Conservation (phyloP, 2,888 invertebrate genomes). For the Caradrina clavipalpis region DNA sequence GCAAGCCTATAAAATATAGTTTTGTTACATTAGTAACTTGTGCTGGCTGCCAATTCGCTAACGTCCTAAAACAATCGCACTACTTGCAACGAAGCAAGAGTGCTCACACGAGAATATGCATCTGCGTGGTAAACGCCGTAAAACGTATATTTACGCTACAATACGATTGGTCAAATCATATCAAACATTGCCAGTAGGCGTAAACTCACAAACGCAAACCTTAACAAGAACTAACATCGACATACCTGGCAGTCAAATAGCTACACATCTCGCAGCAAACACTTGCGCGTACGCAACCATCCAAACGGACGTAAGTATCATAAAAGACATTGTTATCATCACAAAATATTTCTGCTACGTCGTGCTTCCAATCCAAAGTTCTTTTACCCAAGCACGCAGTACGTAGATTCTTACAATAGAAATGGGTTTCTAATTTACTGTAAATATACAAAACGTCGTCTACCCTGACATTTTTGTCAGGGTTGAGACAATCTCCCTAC, state of each 20-base stretch:
- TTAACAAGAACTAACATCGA: conserved; percentile 25
- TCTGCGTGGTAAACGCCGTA: background rate
- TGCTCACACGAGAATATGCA: background rate
- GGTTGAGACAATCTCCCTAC: conserved; percentile 22
- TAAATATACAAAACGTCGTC: conserved; percentile 32
- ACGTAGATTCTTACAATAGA: conserved; percentile 42
- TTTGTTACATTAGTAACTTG: conserved; percentile 5
- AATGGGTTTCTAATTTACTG: conserved; percentile 55
- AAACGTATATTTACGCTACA: background rate
- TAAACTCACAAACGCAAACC: conserved; percentile 6
- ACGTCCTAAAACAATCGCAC: background rate
- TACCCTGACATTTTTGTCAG: conserved; percentile 20
- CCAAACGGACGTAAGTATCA: conserved; percentile 42
- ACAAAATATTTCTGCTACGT: conserved; percentile 15
- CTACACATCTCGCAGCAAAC: conserved; percentile 29
- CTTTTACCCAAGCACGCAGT: conserved; percentile 21
- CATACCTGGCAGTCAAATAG: conserved; percentile 25
- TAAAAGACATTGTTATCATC: conserved; percentile 38
- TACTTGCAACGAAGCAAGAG: background rate
- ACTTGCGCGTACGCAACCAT: conserved; percentile 18
- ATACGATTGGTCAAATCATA: conserved; percentile 11
- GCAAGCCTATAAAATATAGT: conserved; percentile 15
- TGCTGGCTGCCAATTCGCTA: conserved; percentile 33
- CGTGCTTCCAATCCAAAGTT: conserved; percentile 5
- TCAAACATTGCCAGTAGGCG: background rate